A percentile compares a stretch with the other conserved stretches of the same genome.
phyloP scores from a whole-genome alignment of 2,888 invertebrate species.

The Agonopterix subpropinquella region DNA sequence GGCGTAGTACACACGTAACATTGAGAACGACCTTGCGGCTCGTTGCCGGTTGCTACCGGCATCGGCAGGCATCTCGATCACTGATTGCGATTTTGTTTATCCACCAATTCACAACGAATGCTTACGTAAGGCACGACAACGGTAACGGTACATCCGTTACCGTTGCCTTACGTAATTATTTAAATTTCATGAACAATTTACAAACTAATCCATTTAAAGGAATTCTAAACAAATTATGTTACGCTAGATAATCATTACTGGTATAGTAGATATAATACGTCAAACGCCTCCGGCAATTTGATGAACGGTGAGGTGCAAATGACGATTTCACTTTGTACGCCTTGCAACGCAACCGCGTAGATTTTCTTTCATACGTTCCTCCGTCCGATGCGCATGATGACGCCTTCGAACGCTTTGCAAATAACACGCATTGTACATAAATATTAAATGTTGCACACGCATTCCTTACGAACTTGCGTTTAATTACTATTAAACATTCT shows the following conservation, averaged over 20 bases:
- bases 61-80: conserved; percentile 13
- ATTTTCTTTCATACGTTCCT: conserved; percentile 5
- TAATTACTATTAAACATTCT: background rate
- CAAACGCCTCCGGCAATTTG: too few relatives aligned
- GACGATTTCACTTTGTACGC: conserved; percentile 13
- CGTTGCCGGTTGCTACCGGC: conserved; percentile 37
- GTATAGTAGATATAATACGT: too few relatives aligned
- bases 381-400: conserved; percentile 8
- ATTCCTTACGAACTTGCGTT: background rate
- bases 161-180: background rate
- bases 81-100: conserved; percentile 28
- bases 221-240: too few relatives aligned
- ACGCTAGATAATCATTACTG: too few relatives aligned
- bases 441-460: background rate
- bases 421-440: conserved; percentile 1
- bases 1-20: conserved; percentile 43
- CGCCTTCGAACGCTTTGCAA: conserved; percentile 4
- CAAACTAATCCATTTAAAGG: too few relatives aligned
- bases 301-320: background rate
- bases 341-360: conserved; percentile 1
- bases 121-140: conserved; percentile 7
- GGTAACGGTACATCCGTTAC: background rate
- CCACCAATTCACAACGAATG: conserved; percentile 7
- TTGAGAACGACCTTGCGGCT: conserved; percentile 61
- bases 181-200: background rate